A percentile compares a stretch with the other conserved stretches of the same genome.
phyloP scores from a whole-genome alignment of 2,113 vertebrate species.

The Dermatemys mawii region DNA sequence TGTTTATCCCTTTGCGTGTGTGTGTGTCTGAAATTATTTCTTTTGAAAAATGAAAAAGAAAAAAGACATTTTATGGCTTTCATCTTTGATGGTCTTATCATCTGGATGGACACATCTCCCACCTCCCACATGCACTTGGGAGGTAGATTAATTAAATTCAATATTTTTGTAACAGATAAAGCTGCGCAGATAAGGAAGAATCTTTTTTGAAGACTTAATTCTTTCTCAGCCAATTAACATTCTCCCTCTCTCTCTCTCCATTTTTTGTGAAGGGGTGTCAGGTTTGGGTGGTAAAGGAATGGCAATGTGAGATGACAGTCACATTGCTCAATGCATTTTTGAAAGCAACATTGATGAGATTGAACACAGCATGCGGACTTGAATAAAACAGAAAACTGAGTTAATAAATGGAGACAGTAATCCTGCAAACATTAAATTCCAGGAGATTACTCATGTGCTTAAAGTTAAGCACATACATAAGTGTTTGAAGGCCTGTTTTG shows the following conservation, averaged over 20 bases:
- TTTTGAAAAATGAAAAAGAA: conserved; percentile 27
- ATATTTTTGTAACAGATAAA: background rate
- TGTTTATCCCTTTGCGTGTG: background rate
- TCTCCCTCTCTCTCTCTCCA: background rate
- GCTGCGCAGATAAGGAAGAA: background rate
- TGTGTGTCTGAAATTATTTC: background rate
- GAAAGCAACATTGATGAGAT: background rate
- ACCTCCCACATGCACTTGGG: background rate
- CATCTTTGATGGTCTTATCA: conserved; percentile 30
- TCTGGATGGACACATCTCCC: conserved; percentile 34
- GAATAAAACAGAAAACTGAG: background rate
- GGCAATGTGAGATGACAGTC: background rate
- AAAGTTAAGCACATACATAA: background rate
- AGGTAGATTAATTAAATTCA: conserved; percentile 8
- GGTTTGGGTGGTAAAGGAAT: background rate
- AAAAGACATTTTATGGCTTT: conserved; percentile 9
- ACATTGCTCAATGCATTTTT: background rate
- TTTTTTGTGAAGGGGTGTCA: background rate
- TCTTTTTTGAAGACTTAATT: background rate
- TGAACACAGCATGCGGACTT: background rate
- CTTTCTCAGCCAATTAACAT: background rate
- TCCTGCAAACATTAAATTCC: background rate
- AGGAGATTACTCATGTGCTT: background rate
- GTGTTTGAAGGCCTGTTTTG: background rate
- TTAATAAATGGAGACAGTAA: background rate